Base-by-base conservation (phyloP, 2,888 invertebrate species). In the Ennomos fuscantarius region DNA sequence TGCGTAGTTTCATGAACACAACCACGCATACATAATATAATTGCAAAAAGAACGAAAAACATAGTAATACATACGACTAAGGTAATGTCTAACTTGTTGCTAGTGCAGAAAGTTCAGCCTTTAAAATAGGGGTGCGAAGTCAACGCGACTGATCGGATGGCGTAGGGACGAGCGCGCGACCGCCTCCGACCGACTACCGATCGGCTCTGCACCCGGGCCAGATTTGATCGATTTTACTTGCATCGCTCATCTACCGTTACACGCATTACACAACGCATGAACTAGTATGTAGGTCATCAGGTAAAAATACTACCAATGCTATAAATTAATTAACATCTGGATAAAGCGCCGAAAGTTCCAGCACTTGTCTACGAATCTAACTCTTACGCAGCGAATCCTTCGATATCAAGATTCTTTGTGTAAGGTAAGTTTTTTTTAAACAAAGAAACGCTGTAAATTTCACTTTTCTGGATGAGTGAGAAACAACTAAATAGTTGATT, bases 241-340 rank as follows among this genome's bases (percentile, higher is more conserved):
- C 13, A 24, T 59, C 49, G 33, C 64, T 73, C 1, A 61, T 53
- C 35, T 68, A 68, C 33, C 33, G 12, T 33, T 33, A 43, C 43
- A 43, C 12, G 43, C 12, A 9, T 33, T 33, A 8, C 43, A n/a
- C 8, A 11, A 33, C 43, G 31, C 12, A 43, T 12, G 31, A 15
- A 40, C 8, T 33, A 39, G 13, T 43, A 24, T 31, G 9, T 43
- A 43, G 43, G 43, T 43, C 33, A 43, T 9, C 15, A 15, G n/a
- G 8, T n/a, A 8, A 2, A 36, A 1, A 36, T 24, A 15, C 5
- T 15, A 10, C n/a, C n/a, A 9, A 15, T 9, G n/a, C 2, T n/a
- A 36, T 1, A 10, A 6, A 3, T 10, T 9, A 9, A n/a, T n/a
- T 8, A n/a, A 9, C 1, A n/a, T 36, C 2, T 8, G 6, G 5